phyloP scores from a whole-genome alignment of 2,797 vertebrate genomes.

The Pangasius mekongensis region DNA sequence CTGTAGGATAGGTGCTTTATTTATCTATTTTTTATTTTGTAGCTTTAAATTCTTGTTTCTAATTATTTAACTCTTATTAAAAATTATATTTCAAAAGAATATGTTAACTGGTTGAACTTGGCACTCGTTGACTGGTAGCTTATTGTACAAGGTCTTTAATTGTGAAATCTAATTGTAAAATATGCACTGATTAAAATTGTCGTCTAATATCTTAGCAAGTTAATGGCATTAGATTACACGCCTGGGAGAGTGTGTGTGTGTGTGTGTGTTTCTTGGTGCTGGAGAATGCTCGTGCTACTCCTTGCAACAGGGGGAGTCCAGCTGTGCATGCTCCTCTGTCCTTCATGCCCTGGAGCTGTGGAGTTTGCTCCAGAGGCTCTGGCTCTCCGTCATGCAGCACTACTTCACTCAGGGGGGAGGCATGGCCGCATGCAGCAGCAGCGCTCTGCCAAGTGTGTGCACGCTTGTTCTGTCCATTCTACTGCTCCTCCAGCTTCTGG shows the following conservation, averaged over 20 bases:
- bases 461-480: slow-evolving; percentile 39
- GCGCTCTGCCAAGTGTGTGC: slow-evolving; percentile 18
- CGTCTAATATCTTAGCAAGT: background rate
- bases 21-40: background rate
- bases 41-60: background rate
- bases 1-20: too few species aligned
- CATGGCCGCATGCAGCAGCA: slow-evolving; percentile 50
- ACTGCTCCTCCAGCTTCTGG: slow-evolving; percentile 49
- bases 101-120: background rate
- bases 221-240: slow-evolving; percentile 1
- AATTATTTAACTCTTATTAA: background rate
- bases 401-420: slow-evolving; percentile 6
- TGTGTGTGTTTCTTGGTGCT: background rate
- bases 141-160: background rate
- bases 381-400: slow-evolving; percentile 31
- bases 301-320: slow-evolving; percentile 25
- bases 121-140: background rate
- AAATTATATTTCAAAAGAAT: background rate
- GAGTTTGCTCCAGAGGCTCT: slow-evolving; percentile 29
- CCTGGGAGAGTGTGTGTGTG: background rate
- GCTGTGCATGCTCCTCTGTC: slow-evolving; percentile 27
- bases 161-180: too few species aligned
- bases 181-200: background rate
- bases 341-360: slow-evolving; percentile 46
- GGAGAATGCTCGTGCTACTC: background rate